Percentiles rank a stretch among this genome's conserved stretches.
phyloP scores from a whole-genome alignment of 2,797 vertebrate genomes.

The Acropternis orthonyx region DNA sequence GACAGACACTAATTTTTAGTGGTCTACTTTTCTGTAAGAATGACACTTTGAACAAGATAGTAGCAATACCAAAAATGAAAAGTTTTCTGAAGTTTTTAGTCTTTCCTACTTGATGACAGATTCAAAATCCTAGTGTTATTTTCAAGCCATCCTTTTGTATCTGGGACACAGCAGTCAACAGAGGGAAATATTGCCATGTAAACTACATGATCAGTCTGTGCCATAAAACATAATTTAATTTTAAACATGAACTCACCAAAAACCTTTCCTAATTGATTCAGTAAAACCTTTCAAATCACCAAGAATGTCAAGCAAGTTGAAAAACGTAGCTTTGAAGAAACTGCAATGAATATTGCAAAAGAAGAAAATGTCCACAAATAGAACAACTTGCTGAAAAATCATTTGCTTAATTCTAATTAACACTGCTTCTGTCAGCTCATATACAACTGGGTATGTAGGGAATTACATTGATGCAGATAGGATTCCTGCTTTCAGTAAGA shows the following conservation, averaged over 20 bases:
- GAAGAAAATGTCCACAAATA: background rate
- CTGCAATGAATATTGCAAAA: background rate
- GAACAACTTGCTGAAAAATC: background rate
- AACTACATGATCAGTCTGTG: background rate
- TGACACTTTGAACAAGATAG: background rate
- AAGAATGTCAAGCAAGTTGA: background rate
- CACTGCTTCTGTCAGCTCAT: background rate
- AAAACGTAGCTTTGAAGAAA: background rate
- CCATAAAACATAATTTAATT: background rate
- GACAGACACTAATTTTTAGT: slow-evolving; percentile 43
- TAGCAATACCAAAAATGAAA: background rate
- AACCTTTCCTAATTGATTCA: background rate
- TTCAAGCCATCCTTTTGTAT: background rate
- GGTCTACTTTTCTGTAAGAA: slow-evolving; percentile 8
- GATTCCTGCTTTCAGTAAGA: background rate
- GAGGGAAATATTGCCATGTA: background rate
- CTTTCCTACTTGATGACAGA: background rate
- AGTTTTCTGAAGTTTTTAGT: slow-evolving; percentile 27
- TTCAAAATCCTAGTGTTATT: background rate
- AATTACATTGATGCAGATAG: background rate
- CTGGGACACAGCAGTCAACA: background rate
- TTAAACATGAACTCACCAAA: background rate
- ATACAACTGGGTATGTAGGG: background rate
- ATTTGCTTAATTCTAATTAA: background rate
- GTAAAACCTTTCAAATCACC: background rate